A percentile compares a stretch with the other conserved stretches of the same genome.
phyloP scores from a whole-genome alignment of 2,888 invertebrate genomes.

The Dastarcus helophoroides region DNA sequence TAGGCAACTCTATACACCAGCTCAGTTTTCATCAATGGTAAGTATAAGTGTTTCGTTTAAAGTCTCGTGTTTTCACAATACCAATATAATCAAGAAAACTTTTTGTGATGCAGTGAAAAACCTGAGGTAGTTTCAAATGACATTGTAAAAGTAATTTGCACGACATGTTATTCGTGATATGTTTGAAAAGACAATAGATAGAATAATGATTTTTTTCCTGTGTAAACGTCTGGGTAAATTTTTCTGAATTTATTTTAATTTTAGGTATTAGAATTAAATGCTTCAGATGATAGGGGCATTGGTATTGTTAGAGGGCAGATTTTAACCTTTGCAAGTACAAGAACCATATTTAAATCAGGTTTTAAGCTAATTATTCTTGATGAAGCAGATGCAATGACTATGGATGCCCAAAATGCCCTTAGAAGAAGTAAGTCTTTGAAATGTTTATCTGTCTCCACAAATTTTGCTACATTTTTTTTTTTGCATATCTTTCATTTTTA shows the following conservation, averaged over 20 bases:
- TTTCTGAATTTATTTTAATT: slow-evolving; percentile 6
- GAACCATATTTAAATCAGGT: slow-evolving; percentile 86
- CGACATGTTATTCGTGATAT: too few species aligned
- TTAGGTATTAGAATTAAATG: slow-evolving; percentile 84
- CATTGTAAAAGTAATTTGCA: too few species aligned
- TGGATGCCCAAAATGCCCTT: slow-evolving; percentile 97
- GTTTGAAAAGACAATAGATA: too few species aligned
- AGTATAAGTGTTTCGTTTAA: too few species aligned
- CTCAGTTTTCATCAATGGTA: slow-evolving; percentile 91
- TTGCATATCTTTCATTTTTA: too few species aligned
- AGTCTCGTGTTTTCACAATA: too few species aligned
- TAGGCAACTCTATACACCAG: slow-evolving; percentile 75
- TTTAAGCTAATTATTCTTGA: slow-evolving; percentile 94
- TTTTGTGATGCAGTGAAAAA: background rate
- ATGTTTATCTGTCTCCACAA: too few species aligned
- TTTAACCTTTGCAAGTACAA: slow-evolving; percentile 91
- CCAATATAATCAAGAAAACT: too few species aligned
- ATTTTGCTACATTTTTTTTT: too few species aligned
- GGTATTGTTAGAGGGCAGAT: slow-evolving; percentile 89
- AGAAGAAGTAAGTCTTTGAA: slow-evolving; percentile 81
- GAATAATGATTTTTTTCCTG: slow-evolving; percentile 6
- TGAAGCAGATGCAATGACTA: slow-evolving; percentile 99
- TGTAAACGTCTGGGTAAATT: slow-evolving; percentile 8
- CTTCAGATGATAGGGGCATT: slow-evolving; percentile 97
- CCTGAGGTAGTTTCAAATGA: slow-evolving; percentile 6